Evolutionary conservation across 2,113 vertebrate genomes (phyloP).

Genomic region (Datnioides undecimradiatus): DNA sequence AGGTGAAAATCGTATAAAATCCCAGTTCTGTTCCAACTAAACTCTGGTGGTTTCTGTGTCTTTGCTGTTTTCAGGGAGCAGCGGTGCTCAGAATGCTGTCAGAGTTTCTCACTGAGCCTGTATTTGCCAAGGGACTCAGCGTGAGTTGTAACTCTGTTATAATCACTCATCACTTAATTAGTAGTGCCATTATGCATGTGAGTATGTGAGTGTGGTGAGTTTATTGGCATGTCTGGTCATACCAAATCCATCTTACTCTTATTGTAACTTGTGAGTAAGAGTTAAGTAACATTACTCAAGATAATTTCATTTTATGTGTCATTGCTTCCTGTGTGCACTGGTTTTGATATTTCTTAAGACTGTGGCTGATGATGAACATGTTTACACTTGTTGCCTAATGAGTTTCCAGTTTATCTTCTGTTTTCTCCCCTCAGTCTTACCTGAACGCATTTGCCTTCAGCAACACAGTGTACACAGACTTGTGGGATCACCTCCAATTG

Average conservation of each 20-base stretch:
- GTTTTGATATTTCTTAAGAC: background rate
- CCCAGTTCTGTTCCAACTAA: too few relatives aligned
- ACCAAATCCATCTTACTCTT: background rate
- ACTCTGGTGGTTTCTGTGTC: constrained; percentile 41
- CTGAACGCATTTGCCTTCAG: constrained; percentile 84
- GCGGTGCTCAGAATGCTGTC: constrained; percentile 95
- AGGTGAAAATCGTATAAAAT: too few relatives aligned
- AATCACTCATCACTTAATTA: background rate
- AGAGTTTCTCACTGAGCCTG: constrained; percentile 86
- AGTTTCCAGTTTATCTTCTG: background rate
- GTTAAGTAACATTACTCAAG: background rate
- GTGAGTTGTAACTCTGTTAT: constrained; percentile 82
- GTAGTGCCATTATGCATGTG: background rate
- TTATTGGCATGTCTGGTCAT: background rate
- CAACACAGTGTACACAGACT: constrained; percentile 88
- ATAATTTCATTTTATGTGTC: background rate
- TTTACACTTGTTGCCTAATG: too few relatives aligned
- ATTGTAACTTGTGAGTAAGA: background rate
- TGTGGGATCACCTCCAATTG: constrained; percentile 90
- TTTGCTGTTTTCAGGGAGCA: constrained; percentile 85
- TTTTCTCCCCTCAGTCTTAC: constrained; percentile 75
- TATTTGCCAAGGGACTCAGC: constrained; percentile 88
- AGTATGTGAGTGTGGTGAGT: background rate
- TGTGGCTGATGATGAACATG: background rate
- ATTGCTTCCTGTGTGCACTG: background rate